Evolutionary conservation across 2,113 vertebrate genomes (phyloP).

Genomic region (Pitta sordida): DNA sequence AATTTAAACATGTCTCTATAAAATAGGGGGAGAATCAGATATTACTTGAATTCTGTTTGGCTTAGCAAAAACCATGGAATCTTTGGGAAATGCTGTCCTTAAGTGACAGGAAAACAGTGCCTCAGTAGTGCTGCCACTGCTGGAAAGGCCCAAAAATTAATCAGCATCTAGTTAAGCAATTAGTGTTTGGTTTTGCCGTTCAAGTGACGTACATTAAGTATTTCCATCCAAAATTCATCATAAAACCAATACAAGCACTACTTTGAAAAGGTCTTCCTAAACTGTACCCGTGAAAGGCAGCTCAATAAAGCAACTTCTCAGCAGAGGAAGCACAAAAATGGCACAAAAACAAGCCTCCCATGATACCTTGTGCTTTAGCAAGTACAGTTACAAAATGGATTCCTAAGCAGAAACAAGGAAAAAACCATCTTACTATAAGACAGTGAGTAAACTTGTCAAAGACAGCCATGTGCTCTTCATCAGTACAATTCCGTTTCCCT

Average conservation of each 20-base stretch:
- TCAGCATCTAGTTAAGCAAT: neutral
- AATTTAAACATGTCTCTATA: neutral
- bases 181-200: neutral
- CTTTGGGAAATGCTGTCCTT: neutral
- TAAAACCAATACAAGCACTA: neutral
- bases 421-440: neutral
- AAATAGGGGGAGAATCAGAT: neutral
- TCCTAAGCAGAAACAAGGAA: neutral
- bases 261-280: neutral
- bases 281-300: neutral
- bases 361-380: neutral
- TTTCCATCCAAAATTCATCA: neutral
- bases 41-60: neutral
- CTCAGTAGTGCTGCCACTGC: neutral
- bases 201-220: neutral
- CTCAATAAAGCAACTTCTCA: neutral
- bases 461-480: neutral
- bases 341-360: neutral
- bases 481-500: neutral
- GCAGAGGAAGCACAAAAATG: neutral
- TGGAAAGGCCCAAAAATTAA: neutral
- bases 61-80: neutral
- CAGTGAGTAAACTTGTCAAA: neutral
- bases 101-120: neutral
- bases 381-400: neutral